Evolutionary conservation across 2,113 vertebrate species (phyloP).

Genomic region (Daphoenositta chrysoptera): DNA sequence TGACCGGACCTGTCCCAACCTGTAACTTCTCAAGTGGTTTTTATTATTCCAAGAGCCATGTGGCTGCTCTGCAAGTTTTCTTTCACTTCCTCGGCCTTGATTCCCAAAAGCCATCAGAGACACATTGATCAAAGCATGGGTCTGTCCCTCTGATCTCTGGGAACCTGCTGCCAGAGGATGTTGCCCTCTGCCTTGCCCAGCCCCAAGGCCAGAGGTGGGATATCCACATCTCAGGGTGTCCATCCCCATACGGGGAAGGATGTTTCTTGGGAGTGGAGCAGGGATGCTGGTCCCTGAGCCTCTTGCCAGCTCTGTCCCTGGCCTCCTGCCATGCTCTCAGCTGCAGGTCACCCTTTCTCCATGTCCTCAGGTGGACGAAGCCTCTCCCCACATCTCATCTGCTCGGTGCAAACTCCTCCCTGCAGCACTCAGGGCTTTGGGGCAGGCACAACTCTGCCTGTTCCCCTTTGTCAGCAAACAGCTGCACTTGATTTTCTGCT

Average conservation of each 20-base stretch:
- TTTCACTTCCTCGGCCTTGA: neutral
- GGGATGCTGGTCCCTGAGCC: neutral
- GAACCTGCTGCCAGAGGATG: neutral
- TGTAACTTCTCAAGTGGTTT: constrained; percentile 26
- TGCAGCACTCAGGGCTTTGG: neutral
- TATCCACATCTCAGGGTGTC: neutral
- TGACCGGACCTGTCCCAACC: constrained; percentile 21
- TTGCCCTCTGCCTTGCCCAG: neutral
- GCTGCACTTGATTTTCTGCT: neutral
- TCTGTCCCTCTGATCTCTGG: neutral
- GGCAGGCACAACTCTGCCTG: neutral
- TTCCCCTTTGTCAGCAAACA: neutral
- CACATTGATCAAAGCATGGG: neutral
- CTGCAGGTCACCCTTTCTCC: neutral
- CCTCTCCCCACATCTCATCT: neutral
- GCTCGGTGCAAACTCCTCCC: neutral
- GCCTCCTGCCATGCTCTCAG: neutral
- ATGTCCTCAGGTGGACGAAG: neutral
- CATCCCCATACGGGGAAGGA: rapidly evolving
- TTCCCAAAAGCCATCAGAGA: neutral
- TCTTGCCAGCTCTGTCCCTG: neutral
- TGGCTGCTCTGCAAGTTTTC: neutral
- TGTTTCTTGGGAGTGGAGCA: neutral
- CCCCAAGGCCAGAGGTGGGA: neutral
- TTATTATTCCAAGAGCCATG: neutral